Conservation (phyloP, 1,140 invertebrate species). For the Acyrthosiphon pisum region DNA sequence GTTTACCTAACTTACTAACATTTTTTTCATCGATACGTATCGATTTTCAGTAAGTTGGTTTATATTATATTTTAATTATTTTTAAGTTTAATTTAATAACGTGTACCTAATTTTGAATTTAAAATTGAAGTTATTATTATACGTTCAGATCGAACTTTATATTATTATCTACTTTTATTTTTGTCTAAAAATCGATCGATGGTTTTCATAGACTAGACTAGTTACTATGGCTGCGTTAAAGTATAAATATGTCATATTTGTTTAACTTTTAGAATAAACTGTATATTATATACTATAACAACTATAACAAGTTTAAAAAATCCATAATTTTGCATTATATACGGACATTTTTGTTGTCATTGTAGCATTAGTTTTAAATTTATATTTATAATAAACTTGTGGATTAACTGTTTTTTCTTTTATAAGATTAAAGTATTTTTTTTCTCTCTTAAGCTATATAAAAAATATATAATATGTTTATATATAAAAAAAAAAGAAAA, state of each 20-base stretch:
- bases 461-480: not conserved
- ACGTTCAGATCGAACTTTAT: not conserved
- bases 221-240: not conserved
- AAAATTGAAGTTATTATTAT: no score
- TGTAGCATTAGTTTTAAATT: not conserved
- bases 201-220: not conserved
- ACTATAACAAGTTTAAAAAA: slow-evolving; percentile 2
- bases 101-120: not conserved
- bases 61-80: not conserved
- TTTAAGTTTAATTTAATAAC: not conserved
- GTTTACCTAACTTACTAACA: not conserved
- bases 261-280: not conserved
- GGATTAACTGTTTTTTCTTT: not conserved
- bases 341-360: not conserved
- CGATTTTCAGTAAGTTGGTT: not conserved
- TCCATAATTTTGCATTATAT: not conserved
- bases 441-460: not conserved
- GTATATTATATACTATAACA: not conserved
- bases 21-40: not conserved
- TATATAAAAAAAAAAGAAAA: no score
- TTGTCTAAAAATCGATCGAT: not conserved
- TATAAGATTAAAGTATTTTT: not conserved
- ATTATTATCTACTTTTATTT: not conserved
- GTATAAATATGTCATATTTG: not conserved
- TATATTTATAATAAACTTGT: slow-evolving; percentile 13